Base-by-base conservation (phyloP, 2,113 vertebrate genomes). In the Oreocharis arfaki region DNA sequence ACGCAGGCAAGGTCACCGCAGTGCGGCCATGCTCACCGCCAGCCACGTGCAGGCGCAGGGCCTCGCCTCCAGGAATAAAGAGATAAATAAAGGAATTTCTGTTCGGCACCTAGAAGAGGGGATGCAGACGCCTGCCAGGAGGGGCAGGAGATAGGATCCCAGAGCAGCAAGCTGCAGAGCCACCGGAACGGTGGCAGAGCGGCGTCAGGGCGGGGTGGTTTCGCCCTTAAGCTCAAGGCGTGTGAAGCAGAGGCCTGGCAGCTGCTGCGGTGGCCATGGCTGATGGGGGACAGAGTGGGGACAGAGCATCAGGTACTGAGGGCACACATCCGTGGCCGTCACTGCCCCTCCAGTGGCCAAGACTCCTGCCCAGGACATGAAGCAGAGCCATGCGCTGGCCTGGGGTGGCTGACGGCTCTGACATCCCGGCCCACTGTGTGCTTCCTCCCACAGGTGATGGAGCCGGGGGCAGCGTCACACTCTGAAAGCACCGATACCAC, bases 111-210 rank as follows among this genome's bases (percentile, higher is more conserved):
- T 9, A 4, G n/a, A 74, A 63, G 10, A 21, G 52, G 28, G 8
- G 14, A 56, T 1, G 39, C 53, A 41, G 49, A 32, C 0, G 2
- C 3, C 26, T 23, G 35, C 8, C 64, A 37, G 42, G 44, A 65
- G 46, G 61, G 33, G 1, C 7, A 26, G 5, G 23, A 52, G 65
- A 18, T 3, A 4, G 0, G 18, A 44, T 6, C 28, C 20, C 20
- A 24, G 19, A 13, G 26, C 35, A 59, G 49, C 8, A 10, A 26
- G 35, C 53, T 10, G 49, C n/a, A 16, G 50, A 70, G 55, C 23
- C 33, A 5, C 50, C 3, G 0, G 27, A 14, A 26, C 10, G 12
- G 32, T 10, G 19, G 18, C 41, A 41, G 53, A 2, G 1, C 0
- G 0, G 68, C 5, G 1, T 19, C 44, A 6, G 50, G 47, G 77